A percentile compares a stretch with the other conserved stretches of the same genome.
Evolutionary conservation across 2,888 invertebrate species (phyloP).

Genomic region (Ectropis crepuscularia): DNA sequence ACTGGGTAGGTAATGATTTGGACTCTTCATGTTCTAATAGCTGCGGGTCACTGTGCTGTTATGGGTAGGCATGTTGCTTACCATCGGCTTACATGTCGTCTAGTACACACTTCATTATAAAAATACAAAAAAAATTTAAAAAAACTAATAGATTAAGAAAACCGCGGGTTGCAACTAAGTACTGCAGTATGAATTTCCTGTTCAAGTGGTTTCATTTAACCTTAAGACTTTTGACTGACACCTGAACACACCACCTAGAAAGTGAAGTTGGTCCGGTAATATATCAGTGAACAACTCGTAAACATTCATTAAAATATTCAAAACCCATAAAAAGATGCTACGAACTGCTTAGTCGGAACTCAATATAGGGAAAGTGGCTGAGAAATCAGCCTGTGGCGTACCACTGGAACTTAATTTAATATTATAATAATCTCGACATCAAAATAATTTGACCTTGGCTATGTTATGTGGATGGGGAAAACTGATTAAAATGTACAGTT

Average conservation of each 20-base stretch:
- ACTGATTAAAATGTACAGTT: neutral
- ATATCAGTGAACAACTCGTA: constrained; percentile 7
- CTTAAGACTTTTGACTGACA: neutral
- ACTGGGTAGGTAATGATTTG: no score
- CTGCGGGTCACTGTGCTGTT: no score
- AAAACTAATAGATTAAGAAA: no score
- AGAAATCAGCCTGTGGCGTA: constrained; percentile 30
- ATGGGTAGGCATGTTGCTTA: no score
- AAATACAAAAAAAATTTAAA: no score
- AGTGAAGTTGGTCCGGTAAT: neutral
- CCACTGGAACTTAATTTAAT: constrained; percentile 40
- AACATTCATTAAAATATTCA: constrained; percentile 9
- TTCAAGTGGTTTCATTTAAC: no score
- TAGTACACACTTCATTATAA: no score
- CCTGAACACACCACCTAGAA: neutral
- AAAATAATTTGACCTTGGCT: constrained; percentile 19
- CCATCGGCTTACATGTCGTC: no score
- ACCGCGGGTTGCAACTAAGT: no score
- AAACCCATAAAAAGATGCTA: constrained; percentile 13
- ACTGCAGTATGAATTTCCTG: no score
- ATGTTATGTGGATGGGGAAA: constrained; percentile 2
- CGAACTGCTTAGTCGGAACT: constrained; percentile 2
- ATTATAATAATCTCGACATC: constrained; percentile 25
- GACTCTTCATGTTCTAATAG: no score
- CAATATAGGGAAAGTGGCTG: constrained; percentile 30